These are phyloP conservation scores for Sphaerodactylus townsendi DNA, from an alignment of 2,113 vertebrate genomes.

Conservation along the genomic window DNA sequence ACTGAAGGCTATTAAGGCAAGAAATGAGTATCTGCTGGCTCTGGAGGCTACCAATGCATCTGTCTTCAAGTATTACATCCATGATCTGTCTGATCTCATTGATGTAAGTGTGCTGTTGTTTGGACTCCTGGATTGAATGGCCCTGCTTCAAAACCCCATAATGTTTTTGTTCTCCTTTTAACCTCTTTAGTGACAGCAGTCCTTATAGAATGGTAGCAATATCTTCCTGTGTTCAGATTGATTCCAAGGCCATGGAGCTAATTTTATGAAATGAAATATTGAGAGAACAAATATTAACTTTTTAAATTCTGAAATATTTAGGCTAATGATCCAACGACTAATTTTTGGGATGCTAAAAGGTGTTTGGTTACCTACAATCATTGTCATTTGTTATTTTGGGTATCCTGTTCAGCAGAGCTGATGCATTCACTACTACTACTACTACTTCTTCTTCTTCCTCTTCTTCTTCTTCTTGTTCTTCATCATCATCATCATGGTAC, in stretches of 20 bases:
- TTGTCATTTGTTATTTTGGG: accelerated
- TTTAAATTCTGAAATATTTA: background rate
- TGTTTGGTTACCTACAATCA: background rate
- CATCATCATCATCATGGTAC: no score
- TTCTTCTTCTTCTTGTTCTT: no score
- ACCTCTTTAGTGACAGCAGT: background rate
- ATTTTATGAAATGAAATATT: no score
- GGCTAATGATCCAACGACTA: background rate
- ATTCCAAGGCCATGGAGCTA: no score
- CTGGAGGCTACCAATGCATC: conserved; percentile 96
- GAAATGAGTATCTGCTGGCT: conserved; percentile 95
- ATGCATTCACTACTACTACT: background rate
- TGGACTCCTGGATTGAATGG: conserved; percentile 7
- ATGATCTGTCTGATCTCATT: conserved; percentile 97
- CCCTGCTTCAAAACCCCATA: background rate
- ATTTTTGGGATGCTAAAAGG: accelerated
- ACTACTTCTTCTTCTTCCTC: no score
- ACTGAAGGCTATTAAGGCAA: conserved; percentile 96
- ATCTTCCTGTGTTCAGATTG: background rate
- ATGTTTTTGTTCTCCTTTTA: background rate
- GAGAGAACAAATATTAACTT: background rate
- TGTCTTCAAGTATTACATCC: conserved; percentile 99
- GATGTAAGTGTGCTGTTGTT: conserved; percentile 85
- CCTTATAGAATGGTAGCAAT: background rate
- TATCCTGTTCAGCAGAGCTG: accelerated